These are phyloP conservation scores for Dendrocincla tyrannina DNA, from an alignment of 2,797 vertebrate genomes.

Conservation along the genomic window DNA sequence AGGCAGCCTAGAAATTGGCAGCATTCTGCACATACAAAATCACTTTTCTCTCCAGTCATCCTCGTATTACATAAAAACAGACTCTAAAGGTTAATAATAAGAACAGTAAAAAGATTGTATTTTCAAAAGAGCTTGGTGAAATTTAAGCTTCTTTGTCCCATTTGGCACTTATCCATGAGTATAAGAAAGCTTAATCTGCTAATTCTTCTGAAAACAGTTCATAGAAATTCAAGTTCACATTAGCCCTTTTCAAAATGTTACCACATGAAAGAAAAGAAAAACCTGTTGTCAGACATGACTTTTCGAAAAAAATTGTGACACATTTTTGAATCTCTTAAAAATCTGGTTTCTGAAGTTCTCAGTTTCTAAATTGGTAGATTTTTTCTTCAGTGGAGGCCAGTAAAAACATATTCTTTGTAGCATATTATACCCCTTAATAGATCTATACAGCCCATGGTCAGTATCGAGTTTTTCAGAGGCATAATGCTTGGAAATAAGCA, in stretches of 20 bases:
- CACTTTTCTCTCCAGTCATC: not conserved
- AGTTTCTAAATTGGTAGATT: not conserved
- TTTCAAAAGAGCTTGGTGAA: not conserved
- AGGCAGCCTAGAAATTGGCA: not conserved
- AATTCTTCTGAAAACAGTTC: slow-evolving; percentile 17
- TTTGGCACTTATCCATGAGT: not conserved
- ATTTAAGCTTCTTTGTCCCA: slow-evolving; percentile 14
- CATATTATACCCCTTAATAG: not conserved
- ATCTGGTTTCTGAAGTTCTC: not conserved
- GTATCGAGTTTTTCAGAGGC: not conserved
- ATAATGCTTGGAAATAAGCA: not conserved
- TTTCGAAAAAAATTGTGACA: not conserved
- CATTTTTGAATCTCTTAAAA: not conserved
- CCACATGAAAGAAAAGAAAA: not conserved
- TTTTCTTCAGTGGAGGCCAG: not conserved
- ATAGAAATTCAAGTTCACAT: not conserved
- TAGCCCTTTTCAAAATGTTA: slow-evolving; percentile 19
- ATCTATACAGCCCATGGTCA: not conserved
- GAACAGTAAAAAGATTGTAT: not conserved
- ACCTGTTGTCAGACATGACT: not conserved
- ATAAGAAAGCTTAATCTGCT: not conserved
- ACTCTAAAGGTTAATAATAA: not conserved
- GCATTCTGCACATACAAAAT: not conserved
- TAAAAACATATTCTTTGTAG: not conserved
- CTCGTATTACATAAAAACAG: not conserved